phyloP scores from a whole-genome alignment of 2,113 vertebrate genomes.

The Anthoscopus minutus region DNA sequence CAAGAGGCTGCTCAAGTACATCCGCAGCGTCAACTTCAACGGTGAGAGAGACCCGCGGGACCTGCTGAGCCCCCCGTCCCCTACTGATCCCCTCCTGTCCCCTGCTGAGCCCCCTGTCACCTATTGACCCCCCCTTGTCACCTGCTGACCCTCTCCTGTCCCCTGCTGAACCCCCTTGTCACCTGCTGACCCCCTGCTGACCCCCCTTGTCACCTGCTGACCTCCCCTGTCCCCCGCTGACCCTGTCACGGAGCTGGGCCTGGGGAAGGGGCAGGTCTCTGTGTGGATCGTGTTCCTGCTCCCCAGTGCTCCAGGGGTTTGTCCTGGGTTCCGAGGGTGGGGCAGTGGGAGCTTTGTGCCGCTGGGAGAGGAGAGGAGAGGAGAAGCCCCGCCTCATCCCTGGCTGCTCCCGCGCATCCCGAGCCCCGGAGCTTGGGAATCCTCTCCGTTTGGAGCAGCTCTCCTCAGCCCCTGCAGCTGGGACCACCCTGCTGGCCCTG shows the following conservation, averaged over 20 bases:
- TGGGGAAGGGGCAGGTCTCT: neutral
- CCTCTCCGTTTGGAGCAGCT: too few species aligned
- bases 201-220: neutral
- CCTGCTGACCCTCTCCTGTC: neutral
- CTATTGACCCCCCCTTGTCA: neutral
- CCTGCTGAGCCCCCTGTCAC: neutral
- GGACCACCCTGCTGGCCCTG: neutral
- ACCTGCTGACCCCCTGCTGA: neutral
- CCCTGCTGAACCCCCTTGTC: neutral
- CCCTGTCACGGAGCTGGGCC: rapidly evolving
- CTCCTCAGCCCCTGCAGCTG: too few species aligned
- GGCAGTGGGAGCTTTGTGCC: neutral
- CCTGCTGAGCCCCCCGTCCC: rapidly evolving
- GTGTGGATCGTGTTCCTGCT: neutral
- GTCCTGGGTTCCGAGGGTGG: neutral
- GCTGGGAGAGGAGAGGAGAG: too few species aligned
- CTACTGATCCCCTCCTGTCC: too few species aligned
- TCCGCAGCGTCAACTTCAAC: constrained; percentile 88
- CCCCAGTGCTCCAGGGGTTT: neutral
- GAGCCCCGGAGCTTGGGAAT: too few species aligned
- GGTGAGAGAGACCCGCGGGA: constrained; percentile 48
- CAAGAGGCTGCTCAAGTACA: constrained; percentile 89
- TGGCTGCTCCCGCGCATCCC: too few species aligned
- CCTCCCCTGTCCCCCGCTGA: rapidly evolving
- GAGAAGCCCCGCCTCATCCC: too few species aligned